phyloP scores from a whole-genome alignment of 2,113 vertebrate species.

The Pseudopipra pipra region DNA sequence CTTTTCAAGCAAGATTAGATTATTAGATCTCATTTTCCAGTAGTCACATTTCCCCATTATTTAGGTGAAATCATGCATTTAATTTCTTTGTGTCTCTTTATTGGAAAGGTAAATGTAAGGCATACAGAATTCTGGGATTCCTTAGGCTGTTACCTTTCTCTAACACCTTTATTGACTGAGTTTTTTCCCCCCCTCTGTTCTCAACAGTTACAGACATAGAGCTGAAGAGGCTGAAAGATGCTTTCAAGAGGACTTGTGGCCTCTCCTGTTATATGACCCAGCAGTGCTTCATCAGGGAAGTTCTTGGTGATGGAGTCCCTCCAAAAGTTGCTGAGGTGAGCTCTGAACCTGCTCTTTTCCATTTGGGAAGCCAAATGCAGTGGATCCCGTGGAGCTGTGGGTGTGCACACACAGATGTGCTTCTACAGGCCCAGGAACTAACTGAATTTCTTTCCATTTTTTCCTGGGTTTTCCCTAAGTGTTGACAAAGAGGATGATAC shows the following conservation, averaged over 20 bases:
- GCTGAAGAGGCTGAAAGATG: constrained; percentile 96
- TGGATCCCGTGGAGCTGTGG: fast-evolving
- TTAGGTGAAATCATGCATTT: neutral
- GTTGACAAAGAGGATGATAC: neutral
- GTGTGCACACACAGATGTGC: neutral
- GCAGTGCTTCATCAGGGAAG: constrained; percentile 96
- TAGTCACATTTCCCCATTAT: neutral
- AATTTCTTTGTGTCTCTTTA: neutral
- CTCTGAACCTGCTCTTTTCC: neutral
- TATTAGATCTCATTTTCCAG: neutral
- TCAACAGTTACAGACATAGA: constrained; percentile 93
- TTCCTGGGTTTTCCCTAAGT: neutral
- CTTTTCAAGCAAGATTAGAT: neutral
- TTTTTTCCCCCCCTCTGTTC: neutral
- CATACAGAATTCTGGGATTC: neutral
- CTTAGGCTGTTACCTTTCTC: neutral
- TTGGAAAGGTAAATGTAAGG: neutral
- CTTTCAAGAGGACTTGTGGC: constrained; percentile 97
- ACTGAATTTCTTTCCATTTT: neutral
- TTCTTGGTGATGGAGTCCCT: constrained; percentile 95
- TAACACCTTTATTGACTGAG: neutral
- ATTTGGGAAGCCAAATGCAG: neutral
- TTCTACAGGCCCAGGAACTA: fast-evolving
- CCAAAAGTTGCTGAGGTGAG: constrained; percentile 96
- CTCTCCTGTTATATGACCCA: constrained; percentile 96